These are phyloP conservation scores for Mylabris sibirica DNA, from an alignment of 2,888 invertebrate species.

Conservation along the genomic window DNA sequence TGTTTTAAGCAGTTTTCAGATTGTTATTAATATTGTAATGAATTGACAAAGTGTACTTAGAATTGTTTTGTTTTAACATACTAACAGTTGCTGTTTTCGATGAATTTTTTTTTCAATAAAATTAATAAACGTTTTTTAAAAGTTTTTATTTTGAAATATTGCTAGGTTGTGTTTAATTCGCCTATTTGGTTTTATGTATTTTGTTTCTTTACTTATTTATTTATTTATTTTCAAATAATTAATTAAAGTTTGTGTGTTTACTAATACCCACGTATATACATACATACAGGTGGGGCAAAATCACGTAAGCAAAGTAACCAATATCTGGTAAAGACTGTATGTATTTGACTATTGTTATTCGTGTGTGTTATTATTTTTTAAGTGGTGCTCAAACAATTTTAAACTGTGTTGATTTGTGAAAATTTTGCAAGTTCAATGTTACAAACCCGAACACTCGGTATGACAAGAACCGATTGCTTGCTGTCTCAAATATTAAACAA, in stretches of 20 bases:
- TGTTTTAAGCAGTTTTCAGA: slow-evolving; percentile 49
- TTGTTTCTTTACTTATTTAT: slow-evolving; percentile 40
- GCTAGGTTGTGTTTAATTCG: slow-evolving; percentile 58
- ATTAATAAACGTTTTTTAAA: slow-evolving; percentile 51
- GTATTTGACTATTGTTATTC: slow-evolving; percentile 62
- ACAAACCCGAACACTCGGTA: slow-evolving; percentile 57
- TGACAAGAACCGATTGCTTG: slow-evolving; percentile 59
- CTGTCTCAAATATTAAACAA: slow-evolving; percentile 43
- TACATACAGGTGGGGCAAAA: slow-evolving; percentile 64
- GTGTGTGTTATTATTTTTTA: slow-evolving; percentile 56
- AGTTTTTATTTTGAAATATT: slow-evolving; percentile 54
- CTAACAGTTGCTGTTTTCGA: slow-evolving; percentile 57
- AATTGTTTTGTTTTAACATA: slow-evolving; percentile 57
- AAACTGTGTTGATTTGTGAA: slow-evolving; percentile 62
- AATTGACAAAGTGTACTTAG: slow-evolving; percentile 58
- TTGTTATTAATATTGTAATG: slow-evolving; percentile 42
- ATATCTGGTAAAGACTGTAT: slow-evolving; percentile 63
- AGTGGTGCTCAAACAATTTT: slow-evolving; percentile 62
- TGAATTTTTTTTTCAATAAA: slow-evolving; percentile 53
- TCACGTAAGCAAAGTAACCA: slow-evolving; percentile 63
- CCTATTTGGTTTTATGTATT: slow-evolving; percentile 56
- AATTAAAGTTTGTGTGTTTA: slow-evolving; percentile 59
- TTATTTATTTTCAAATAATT: slow-evolving; percentile 45
- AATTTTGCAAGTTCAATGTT: slow-evolving; percentile 62
- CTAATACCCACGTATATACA: slow-evolving; percentile 62